These are phyloP conservation scores for Pelosia muscerda DNA, from an alignment of 2,888 invertebrate genomes.

Conservation along the genomic window DNA sequence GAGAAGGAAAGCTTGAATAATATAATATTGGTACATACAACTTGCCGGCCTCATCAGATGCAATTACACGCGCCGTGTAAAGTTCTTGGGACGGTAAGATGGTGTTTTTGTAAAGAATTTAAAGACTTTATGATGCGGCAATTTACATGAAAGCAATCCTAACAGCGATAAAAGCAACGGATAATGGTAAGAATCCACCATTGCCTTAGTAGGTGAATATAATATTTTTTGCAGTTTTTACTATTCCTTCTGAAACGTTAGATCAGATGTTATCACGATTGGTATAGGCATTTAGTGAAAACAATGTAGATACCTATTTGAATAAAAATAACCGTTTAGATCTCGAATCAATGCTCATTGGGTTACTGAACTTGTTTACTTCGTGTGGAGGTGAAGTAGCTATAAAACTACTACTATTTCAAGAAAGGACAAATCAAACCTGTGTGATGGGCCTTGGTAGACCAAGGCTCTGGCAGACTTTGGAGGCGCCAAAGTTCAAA, in stretches of 20 bases:
- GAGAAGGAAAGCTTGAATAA: too few relatives aligned
- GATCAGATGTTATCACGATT: neutral
- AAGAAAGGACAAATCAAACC: too few relatives aligned
- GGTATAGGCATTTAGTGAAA: neutral
- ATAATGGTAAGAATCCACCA: neutral
- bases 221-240: neutral
- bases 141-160: conserved; percentile 2
- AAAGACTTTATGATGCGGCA: neutral
- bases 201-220: neutral
- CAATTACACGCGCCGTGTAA: neutral
- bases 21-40: too few relatives aligned
- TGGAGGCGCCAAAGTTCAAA: too few relatives aligned
- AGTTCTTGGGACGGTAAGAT: neutral
- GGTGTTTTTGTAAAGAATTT: neutral
- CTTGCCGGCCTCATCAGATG: neutral
- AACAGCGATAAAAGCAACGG: conserved; percentile 5
- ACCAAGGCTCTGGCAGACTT: too few relatives aligned
- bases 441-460: too few relatives aligned
- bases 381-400: too few relatives aligned
- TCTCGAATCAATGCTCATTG: conserved; percentile 10
- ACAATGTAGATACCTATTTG: conserved; percentile 5
- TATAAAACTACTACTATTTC: too few relatives aligned
- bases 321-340: conserved; percentile 12
- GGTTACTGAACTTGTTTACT: conserved; percentile 16
- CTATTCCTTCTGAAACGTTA: conserved; percentile 10